Percentiles rank a stretch among this genome's conserved stretches.
Evolutionary conservation across 2,113 vertebrate genomes (phyloP).

Genomic region (Furnarius figulus): DNA sequence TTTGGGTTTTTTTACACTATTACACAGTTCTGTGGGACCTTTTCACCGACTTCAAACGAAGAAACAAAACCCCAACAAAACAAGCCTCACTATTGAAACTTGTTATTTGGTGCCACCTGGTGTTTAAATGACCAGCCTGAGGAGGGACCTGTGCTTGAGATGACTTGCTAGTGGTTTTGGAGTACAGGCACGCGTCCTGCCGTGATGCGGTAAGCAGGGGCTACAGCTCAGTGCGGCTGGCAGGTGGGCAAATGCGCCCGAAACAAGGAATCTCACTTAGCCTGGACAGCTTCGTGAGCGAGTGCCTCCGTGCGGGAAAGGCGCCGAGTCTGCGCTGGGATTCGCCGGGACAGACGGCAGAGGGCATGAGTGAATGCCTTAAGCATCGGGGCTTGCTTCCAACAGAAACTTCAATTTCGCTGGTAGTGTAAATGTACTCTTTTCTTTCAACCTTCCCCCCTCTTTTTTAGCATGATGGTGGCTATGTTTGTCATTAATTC

Average conservation of each 20-base stretch:
- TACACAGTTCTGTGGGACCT: not conserved
- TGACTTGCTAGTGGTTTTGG: rapidly evolving
- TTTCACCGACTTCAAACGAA: not conserved
- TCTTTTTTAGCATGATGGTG: too few relatives aligned
- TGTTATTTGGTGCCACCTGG: slow-evolving; percentile 72
- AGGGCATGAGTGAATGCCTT: slow-evolving; percentile 60
- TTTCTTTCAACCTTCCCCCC: rapidly evolving
- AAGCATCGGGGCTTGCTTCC: not conserved
- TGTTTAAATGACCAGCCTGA: not conserved
- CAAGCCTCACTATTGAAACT: not conserved
- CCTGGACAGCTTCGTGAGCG: rapidly evolving
- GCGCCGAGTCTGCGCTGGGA: not conserved
- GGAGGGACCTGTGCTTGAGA: not conserved
- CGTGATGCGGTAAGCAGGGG: rapidly evolving
- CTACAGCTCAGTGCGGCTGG: not conserved
- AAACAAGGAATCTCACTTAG: rapidly evolving
- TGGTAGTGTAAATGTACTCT: not conserved
- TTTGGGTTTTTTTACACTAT: not conserved
- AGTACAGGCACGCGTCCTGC: rapidly evolving
- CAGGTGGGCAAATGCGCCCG: rapidly evolving
- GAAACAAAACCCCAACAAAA: too few relatives aligned
- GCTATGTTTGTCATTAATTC: not conserved
- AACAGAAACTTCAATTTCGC: not conserved
- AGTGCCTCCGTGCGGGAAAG: too few relatives aligned
- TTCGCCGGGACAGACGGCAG: slow-evolving; percentile 59